Conservation (phyloP, 1,140 invertebrate genomes). For the Hyles vespertilio region DNA sequence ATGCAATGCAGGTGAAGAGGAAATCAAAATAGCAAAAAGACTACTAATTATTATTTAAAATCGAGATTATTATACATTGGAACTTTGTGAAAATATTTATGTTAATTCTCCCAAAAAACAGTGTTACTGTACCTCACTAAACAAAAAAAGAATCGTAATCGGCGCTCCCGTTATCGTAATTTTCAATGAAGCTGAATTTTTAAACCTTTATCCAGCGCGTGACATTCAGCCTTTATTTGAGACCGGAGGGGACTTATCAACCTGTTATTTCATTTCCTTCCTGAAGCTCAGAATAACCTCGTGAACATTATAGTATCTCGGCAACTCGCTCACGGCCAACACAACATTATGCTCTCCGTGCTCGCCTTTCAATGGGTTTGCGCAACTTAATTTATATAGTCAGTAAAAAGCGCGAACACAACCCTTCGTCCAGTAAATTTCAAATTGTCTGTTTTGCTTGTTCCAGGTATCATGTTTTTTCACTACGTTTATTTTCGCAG, state of each 20-base stretch:
- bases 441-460: conserved; percentile 33
- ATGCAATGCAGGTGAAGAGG: no score
- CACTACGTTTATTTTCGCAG: conserved; percentile 4
- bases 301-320: no score
- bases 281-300: conserved; percentile 26
- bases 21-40: no score
- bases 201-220: conserved; percentile 30
- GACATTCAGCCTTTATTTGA: conserved; percentile 41
- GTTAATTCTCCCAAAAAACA: no score
- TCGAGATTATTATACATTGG: no score
- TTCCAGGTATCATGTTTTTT: conserved; percentile 31
- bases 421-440: conserved; percentile 32
- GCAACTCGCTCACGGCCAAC: no score
- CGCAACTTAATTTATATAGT: no score
- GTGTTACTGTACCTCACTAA: not conserved
- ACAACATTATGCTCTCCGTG: no score
- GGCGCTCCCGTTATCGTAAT: conserved; percentile 25
- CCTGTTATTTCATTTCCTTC: conserved; percentile 48
- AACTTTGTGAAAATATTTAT: no score
- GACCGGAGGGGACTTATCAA: conserved; percentile 45
- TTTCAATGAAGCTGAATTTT: conserved; percentile 45
- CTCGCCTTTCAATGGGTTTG: no score
- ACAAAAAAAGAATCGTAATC: conserved; percentile 32
- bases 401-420: no score
- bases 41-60: no score